Base-by-base conservation (phyloP, 2,888 invertebrate genomes). In the Himalopsyche tibetana region DNA sequence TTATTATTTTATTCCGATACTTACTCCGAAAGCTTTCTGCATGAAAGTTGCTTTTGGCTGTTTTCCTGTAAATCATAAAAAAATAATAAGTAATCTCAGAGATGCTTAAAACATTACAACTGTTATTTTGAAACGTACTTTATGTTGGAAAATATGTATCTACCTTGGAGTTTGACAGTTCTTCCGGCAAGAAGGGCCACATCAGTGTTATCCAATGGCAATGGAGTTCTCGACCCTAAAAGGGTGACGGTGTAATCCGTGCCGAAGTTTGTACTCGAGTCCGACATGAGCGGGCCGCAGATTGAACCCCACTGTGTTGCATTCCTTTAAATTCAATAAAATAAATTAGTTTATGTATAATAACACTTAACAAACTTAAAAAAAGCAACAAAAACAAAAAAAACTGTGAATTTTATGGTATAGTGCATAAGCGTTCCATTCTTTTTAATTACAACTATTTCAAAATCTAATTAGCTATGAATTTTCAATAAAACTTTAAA, bases 251-350 rank as follows among this genome's bases (percentile, higher is more conserved):
- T 63, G 19, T 63, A 63, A 11, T 63, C 63, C 19, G 63, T 19
- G 19, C 63, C 63, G 11, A 63, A 63, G 4, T 63, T 63, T 11
- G 63, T 8, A 8, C 15, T 63, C 2, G 63, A n/a, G 11, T 19
- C 63, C 0, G 63, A 63, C 63, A 63, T 63, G 4, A 63, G 9
- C 8, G 63, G 63, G 6, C 63, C 63, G 19, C 63, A 19, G 5
- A 63, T 63, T 19, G 63, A 63, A 0, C 63, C 82, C 40, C 38
- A 55, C 55, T 84, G 74, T 8, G 84, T 40, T 2, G 87, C 87
- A 40, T 45, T 45, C 80, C 87, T 87, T 42, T n/a, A 82, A n/a
- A 63, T 69, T 69, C 42, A 79, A 45, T 11, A 45, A 45, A 45
- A 45, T 45, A 9, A 45, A 45, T 45, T 11, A 45, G 11, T 11